These are phyloP conservation scores for Ferrisia virgata DNA, from an alignment of 2,888 invertebrate species.

Conservation along the genomic window DNA sequence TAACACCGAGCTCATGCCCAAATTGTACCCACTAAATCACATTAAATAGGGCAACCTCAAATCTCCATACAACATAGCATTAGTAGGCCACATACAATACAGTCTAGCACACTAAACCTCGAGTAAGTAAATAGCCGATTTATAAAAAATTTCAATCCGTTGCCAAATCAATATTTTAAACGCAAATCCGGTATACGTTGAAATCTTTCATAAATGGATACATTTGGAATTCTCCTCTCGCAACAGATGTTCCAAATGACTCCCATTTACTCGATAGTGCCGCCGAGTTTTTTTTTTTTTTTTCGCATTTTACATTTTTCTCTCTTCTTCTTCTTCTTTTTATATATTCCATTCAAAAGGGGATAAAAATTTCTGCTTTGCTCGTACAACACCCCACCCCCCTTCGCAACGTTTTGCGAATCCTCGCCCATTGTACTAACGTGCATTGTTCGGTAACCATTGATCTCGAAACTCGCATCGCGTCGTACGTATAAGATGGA, in stretches of 20 bases:
- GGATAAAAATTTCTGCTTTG: neutral
- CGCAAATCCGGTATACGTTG: neutral
- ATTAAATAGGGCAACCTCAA: too few species aligned
- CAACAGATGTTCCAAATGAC: slow-evolving; percentile 19
- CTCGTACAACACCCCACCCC: neutral
- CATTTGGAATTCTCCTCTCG: slow-evolving; percentile 7
- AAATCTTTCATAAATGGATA: neutral
- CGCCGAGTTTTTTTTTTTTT: neutral
- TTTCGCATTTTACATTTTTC: neutral
- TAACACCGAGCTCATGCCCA: too few species aligned
- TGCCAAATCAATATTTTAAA: neutral
- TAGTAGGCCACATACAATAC: too few species aligned
- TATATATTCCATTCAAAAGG: neutral
- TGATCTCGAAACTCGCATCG: neutral
- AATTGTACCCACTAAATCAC: too few species aligned
- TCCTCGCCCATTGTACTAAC: neutral
- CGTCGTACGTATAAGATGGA: neutral
- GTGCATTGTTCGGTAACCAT: neutral
- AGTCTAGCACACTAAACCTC: too few species aligned
- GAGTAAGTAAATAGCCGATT: too few species aligned
- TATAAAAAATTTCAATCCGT: slow-evolving; percentile 1
- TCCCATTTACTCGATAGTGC: slow-evolving; percentile 11
- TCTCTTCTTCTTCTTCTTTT: neutral
- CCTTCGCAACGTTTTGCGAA: too few species aligned
- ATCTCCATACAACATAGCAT: too few species aligned